A percentile compares a stretch with the other conserved stretches of the same genome.
These are phyloP conservation scores for Ceryle rudis DNA, from an alignment of 2,797 vertebrate genomes.

Conservation along the genomic window DNA sequence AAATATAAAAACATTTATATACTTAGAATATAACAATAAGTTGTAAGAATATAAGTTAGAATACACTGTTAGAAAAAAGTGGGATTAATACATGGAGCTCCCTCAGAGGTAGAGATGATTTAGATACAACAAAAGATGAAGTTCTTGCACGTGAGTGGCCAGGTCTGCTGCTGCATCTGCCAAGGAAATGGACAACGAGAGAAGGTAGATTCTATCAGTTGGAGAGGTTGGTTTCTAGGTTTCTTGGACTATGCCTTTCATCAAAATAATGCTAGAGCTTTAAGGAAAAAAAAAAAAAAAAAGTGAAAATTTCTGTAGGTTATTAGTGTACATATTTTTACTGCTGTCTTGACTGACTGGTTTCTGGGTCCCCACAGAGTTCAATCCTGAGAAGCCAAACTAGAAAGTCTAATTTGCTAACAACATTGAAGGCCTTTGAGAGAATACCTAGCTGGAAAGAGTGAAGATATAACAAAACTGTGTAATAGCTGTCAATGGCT, in stretches of 20 bases:
- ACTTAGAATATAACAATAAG: background rate
- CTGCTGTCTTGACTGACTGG: background rate
- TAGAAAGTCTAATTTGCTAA: no score
- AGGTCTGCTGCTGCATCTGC: background rate
- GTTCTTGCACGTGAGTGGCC: background rate
- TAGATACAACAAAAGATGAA: background rate
- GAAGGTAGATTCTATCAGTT: background rate
- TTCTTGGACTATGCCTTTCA: background rate
- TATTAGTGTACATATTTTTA: conserved; percentile 24
- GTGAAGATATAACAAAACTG: background rate
- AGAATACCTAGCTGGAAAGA: background rate
- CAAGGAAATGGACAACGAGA: background rate
- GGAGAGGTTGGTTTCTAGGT: background rate
- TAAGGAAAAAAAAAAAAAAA: background rate
- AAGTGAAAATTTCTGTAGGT: background rate
- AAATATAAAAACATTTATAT: background rate
- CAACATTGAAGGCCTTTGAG: no score
- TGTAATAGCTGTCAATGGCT: background rate
- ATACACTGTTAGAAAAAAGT: background rate
- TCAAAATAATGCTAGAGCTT: background rate
- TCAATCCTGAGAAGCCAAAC: no score
- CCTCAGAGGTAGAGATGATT: background rate
- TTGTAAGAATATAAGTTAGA: background rate
- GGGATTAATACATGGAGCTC: background rate
- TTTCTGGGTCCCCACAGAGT: no score